Conservation (phyloP, 2,113 vertebrate species). For the Syngnathus typhle region DNA sequence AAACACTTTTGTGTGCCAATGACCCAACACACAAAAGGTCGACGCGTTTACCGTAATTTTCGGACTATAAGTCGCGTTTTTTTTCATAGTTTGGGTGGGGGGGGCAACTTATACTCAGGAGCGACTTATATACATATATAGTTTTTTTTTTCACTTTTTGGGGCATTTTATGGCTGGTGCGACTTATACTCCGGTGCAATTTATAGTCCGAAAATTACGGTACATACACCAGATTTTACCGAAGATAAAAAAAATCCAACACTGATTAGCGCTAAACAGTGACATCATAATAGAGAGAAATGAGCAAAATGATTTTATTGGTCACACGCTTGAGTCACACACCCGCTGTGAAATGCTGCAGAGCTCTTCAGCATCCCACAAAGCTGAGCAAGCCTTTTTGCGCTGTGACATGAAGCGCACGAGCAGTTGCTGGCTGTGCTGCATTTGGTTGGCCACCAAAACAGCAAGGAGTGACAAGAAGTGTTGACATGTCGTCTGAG, state of each 20-base stretch:
- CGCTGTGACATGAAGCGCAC: constrained; percentile 18
- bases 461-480: constrained; percentile 37
- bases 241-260: constrained; percentile 10
- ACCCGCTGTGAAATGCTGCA: constrained; percentile 7
- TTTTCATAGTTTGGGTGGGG: no score
- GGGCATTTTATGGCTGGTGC: no score
- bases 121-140: no score
- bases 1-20: no score
- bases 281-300: constrained; percentile 29
- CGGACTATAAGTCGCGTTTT: no score
- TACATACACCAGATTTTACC: not conserved
- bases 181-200: no score
- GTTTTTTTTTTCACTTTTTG: no score
- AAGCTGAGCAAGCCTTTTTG: constrained; percentile 36
- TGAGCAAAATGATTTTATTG: constrained; percentile 46
- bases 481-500: constrained; percentile 24
- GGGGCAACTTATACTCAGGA: no score
- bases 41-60: not conserved
- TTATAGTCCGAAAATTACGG: no score
- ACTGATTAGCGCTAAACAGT: constrained; percentile 24
- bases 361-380: constrained; percentile 25
- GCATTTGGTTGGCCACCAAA: constrained; percentile 31
- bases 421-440: constrained; percentile 32
- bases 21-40: no score
- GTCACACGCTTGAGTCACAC: constrained; percentile 43